Evolutionary conservation across 2,888 invertebrate species (phyloP), one percentile per base, ranked within the genome.

Genomic region (Pterobdella sp.): DNA sequence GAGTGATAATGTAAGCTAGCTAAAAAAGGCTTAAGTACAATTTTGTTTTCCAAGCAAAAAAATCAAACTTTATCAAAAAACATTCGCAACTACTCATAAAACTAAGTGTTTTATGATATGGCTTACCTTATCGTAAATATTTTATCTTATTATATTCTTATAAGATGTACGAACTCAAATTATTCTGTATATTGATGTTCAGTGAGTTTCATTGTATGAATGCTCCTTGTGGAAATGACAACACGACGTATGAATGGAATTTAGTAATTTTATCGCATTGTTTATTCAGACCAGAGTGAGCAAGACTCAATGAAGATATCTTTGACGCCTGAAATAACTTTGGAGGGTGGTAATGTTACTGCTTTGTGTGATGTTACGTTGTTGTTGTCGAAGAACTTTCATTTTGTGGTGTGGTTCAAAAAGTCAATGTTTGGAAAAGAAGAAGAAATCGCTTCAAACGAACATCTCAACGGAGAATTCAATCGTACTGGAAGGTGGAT

Each of bases 341-440:
- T 36, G 63, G 74, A 60, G 18, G 74, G 74, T 4, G 76, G 68
- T 7, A 56, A 42, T 31, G 31, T 77, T 22, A 63, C 37, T 34
- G 75, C 72, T 31, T 73, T 67, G n/a, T 77, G 77, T 69, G 67
- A 74, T 29, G 76, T 76, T 42, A 66, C 71, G n/a, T 74, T 71
- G n/a, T 66, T 72, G n/a, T 74, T 68, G n/a, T 52, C 26, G 32
- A 65, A 66, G n/a, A 32, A 71, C 37, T 29, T 26, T 56, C 32
- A 64, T 18, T 71, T 72, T 35, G 42, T 75, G 34, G 69, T 76
- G 29, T 63, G 68, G 35, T 76, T 73, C 74, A 66, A 67, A 22
- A 74, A 72, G 71, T 67, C 35, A 36, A 37, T 63, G 29, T 68
- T 72, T 32, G 66, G 37, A 18, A 36, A 72, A 29, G 75, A 74